Base-by-base conservation (phyloP, 2,888 invertebrate species). In the Therioaphis trifolii region DNA sequence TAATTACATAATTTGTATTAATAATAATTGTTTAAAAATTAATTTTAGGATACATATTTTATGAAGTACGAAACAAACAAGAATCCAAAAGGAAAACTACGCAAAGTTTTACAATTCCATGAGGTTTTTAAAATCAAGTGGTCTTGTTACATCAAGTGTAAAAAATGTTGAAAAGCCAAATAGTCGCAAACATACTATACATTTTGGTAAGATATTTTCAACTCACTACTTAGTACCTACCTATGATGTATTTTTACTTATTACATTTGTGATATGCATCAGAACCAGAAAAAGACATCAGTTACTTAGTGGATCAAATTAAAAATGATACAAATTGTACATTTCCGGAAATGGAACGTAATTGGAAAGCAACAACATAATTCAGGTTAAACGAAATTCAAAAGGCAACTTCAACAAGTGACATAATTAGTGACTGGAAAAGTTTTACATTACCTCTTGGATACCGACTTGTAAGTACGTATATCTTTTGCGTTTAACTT, bases 31-130 rank as follows among this genome's bases (percentile, higher is more conserved):
- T 40, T 66, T 40, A 11, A 68, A 15, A 24, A 24, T 69, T 5
- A 61, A 21, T 18, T 52, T 52, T 21, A 55, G 74, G 74, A 74
- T 55, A 29, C 55, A 74, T 74, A 74, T 55, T 74, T 74, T 55
- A 35, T 55, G 35, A 55, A 55, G 21, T 21, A 55, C 55, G 74
- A 35, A 71, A 24, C 55, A 40, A 74, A 74, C 21, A 74, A 74
- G 21, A 74, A 55, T 1, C 55, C 52, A 18, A 52, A 52, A 18
- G 52, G 52, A n/a, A 52, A 52, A n/a, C n/a, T 52, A 52, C 18
- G 15, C n/a, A 4, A 52, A 52, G n/a, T 52, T 15, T 52, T 52
- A 52, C 2, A 52, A 52, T 18, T 52, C 52, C 14, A 52, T 52
- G 52, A 52, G 52, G 52, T 4, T n/a, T 14, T 18, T 52, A 15